Conservation (phyloP, 2,888 invertebrate species). For the Sinelater perroti region DNA sequence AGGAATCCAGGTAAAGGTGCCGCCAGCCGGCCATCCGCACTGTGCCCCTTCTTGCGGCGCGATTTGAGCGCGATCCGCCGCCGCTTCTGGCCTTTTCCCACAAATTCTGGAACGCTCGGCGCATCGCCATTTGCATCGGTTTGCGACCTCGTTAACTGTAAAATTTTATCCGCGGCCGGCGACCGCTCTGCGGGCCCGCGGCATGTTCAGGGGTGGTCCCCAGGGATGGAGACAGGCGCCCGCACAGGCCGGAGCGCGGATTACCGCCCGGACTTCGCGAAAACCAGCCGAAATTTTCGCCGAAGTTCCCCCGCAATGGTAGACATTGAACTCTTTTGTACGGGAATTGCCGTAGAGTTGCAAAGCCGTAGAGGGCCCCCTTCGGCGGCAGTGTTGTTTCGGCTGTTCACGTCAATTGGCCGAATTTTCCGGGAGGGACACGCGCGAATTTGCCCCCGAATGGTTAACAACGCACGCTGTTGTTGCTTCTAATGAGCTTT, state of each 20-base stretch:
- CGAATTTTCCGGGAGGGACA: too few relatives aligned
- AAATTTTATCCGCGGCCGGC: slow-evolving; percentile 22
- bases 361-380: too few relatives aligned
- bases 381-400: too few relatives aligned
- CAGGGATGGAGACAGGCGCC: background rate
- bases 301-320: background rate
- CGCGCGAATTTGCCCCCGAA: too few relatives aligned
- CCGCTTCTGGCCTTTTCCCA: slow-evolving; percentile 4
- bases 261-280: background rate
- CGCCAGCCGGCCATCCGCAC: slow-evolving; percentile 2
- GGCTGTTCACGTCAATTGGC: too few relatives aligned
- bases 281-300: background rate
- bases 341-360: slow-evolving; percentile 3
- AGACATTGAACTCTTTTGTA: slow-evolving; percentile 20
- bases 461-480: too few relatives aligned
- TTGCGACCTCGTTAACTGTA: slow-evolving; percentile 33
- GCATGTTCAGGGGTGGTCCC: background rate
- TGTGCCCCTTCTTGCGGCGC: background rate
- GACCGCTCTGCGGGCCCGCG: background rate
- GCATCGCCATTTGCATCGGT: slow-evolving; percentile 35
- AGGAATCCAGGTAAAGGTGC: slow-evolving; percentile 15
- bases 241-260: background rate
- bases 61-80: background rate
- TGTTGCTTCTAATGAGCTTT: too few relatives aligned
- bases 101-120: slow-evolving; percentile 14